Conservation (phyloP, 1,140 invertebrate species). For the Calephelis virginiensis region DNA sequence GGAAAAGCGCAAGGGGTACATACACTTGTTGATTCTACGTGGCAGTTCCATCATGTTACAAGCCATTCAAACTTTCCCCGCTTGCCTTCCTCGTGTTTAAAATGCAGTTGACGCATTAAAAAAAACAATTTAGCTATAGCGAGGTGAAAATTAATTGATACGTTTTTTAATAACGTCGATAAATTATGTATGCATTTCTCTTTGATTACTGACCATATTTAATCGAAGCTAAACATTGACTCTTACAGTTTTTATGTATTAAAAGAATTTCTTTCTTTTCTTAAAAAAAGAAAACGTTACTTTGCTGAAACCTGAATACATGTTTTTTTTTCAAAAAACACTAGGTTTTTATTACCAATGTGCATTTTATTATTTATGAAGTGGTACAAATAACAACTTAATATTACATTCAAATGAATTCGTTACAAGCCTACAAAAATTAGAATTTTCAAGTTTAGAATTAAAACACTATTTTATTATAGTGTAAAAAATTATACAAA, state of each 20-base stretch:
- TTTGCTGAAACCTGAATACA: too few species aligned
- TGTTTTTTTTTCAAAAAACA: too few species aligned
- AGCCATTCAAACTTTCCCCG: constrained; percentile 9
- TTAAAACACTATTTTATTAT: too few species aligned
- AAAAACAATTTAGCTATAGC: constrained; percentile 10
- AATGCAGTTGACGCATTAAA: constrained; percentile 13
- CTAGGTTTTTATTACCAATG: too few species aligned
- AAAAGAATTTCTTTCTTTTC: too few species aligned
- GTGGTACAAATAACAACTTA: too few species aligned
- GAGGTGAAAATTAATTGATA: constrained; percentile 18
- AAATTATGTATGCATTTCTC: constrained; percentile 17
- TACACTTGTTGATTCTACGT: constrained; percentile 61
- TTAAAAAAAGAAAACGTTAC: too few species aligned
- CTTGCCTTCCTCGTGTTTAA: background rate
- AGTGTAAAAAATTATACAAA: too few species aligned
- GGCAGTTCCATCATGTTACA: background rate
- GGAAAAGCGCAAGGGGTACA: constrained; percentile 1
- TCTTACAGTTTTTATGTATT: background rate
- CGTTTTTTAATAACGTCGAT: constrained; percentile 17
- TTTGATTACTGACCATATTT: constrained; percentile 11
- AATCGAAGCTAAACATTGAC: constrained; percentile 11
- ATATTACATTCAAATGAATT: too few species aligned
- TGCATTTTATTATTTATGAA: too few species aligned
- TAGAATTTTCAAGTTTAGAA: too few species aligned
- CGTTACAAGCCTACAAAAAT: too few species aligned